phyloP scores from a whole-genome alignment of 2,888 invertebrate genomes.

The Agonopterix heracliana region DNA sequence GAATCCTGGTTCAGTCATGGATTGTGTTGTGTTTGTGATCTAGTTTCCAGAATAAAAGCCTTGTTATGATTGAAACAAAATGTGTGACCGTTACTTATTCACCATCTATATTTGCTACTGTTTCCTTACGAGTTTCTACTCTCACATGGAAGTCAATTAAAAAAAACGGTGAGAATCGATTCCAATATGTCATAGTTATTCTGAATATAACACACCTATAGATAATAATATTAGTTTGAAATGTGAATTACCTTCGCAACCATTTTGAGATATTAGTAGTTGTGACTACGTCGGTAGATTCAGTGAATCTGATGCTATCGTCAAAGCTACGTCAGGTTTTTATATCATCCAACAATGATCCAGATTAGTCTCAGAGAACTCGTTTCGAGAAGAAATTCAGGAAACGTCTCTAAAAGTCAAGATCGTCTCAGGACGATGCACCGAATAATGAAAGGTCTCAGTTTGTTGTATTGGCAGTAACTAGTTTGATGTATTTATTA shows the following conservation, averaged over 20 bases:
- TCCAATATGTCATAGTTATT: no score
- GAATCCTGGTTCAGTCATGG: no score
- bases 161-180: no score
- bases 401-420: constrained; percentile 67
- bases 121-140: no score
- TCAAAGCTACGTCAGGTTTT: constrained; percentile 25
- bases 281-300: constrained; percentile 53
- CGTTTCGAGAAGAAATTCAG: constrained; percentile 52
- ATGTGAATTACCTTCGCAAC: constrained; percentile 53
- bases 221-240: no score
- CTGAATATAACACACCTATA: no score
- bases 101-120: no score
- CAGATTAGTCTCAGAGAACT: constrained; percentile 40
- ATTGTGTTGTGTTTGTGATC: no score
- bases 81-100: no score
- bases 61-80: no score
- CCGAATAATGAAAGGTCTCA: constrained; percentile 34
- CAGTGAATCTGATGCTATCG: constrained; percentile 42
- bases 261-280: constrained; percentile 43
- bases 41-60: no score
- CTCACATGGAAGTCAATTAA: no score
- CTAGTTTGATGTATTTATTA: neutral
- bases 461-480: neutral
- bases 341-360: constrained; percentile 46
- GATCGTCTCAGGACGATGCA: constrained; percentile 48